Conservation (phyloP, 2,113 vertebrate genomes). For the Spea multiplicata region DNA sequence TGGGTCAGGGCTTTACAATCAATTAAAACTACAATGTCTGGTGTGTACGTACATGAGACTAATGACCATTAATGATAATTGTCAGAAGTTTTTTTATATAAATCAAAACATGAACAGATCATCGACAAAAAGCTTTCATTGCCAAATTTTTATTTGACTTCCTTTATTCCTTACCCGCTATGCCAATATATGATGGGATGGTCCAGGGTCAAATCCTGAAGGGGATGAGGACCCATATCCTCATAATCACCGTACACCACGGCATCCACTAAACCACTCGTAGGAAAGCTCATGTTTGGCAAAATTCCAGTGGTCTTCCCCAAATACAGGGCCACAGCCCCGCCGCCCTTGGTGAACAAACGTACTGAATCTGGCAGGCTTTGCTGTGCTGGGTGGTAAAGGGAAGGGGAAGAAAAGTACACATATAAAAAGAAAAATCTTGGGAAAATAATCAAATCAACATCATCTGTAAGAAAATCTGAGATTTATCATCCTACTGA, state of each 20-base stretch:
- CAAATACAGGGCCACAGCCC: slow-evolving; percentile 48
- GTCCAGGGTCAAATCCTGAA: slow-evolving; percentile 66
- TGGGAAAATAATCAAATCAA: neutral
- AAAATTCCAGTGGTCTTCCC: slow-evolving; percentile 46
- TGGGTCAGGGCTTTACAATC: too few relatives aligned
- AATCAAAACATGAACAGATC: too few relatives aligned
- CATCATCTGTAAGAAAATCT: too few relatives aligned
- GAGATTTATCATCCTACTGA: too few relatives aligned
- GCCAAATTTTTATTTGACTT: neutral
- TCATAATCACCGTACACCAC: slow-evolving; percentile 65
- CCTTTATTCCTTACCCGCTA: slow-evolving; percentile 25
- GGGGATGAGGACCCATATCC: slow-evolving; percentile 54
- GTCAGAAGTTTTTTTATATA: too few relatives aligned
- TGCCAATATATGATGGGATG: slow-evolving; percentile 56
- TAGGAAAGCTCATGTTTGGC: neutral
- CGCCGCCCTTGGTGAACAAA: slow-evolving; percentile 26
- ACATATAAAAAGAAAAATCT: neutral
- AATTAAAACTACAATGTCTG: too few relatives aligned
- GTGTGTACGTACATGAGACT: too few relatives aligned
- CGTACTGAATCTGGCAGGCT: neutral
- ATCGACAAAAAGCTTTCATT: too few relatives aligned
- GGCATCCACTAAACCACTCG: slow-evolving; percentile 65
- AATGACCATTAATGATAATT: too few relatives aligned
- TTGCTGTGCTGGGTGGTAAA: slow-evolving; percentile 27
- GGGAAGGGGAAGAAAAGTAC: neutral